Conservation (phyloP, 2,888 invertebrate genomes). For the Heliconius ismenius region DNA sequence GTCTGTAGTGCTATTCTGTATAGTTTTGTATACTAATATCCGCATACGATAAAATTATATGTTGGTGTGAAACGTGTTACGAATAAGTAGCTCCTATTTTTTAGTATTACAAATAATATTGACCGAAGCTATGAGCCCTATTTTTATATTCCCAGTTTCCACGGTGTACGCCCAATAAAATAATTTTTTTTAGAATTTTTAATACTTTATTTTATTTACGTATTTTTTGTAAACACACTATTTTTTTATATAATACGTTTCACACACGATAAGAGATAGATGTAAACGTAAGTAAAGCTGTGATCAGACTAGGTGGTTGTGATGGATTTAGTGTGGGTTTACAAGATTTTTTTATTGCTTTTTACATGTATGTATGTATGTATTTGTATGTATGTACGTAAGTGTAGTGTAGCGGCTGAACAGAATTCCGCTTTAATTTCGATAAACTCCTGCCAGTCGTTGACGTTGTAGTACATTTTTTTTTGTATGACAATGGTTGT, state of each 20-base stretch:
- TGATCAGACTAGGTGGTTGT: conserved; percentile 79
- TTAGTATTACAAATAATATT: no score
- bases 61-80: conserved; percentile 27
- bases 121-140: no score
- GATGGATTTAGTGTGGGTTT: conserved; percentile 65
- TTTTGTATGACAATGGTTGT: conserved; percentile 26
- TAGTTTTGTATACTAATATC: conserved; percentile 32
- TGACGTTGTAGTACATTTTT: conserved; percentile 31
- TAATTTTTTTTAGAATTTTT: background rate
- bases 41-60: conserved; percentile 15
- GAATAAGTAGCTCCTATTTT: background rate
- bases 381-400: conserved; percentile 50
- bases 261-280: conserved; percentile 46
- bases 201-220: background rate
- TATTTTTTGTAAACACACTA: background rate
- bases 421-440: conserved; percentile 65
- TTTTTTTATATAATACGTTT: conserved; percentile 21
- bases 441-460: conserved; percentile 57
- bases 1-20: conserved; percentile 34
- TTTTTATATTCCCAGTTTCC: no score
- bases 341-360: conserved; percentile 63
- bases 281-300: conserved; percentile 71
- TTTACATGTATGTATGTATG: conserved; percentile 44
- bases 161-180: background rate
- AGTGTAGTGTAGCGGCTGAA: conserved; percentile 53